phyloP scores from a whole-genome alignment of 2,888 invertebrate species.

The Conops quadrifasciatus region DNA sequence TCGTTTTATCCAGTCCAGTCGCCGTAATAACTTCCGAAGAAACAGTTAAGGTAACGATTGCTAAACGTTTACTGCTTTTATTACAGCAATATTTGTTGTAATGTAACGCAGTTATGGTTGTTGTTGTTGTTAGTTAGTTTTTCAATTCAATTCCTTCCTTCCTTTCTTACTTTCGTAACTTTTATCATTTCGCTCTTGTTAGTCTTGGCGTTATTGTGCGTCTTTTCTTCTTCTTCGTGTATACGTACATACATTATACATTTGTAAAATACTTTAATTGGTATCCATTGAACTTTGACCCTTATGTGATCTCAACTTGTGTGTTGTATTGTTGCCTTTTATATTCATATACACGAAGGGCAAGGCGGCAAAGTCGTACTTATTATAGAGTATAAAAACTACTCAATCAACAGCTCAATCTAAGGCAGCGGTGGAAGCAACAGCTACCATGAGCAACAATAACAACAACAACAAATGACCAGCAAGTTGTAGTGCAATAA shows the following conservation, averaged over 20 bases:
- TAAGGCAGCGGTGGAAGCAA: neutral
- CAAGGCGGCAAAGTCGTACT: neutral
- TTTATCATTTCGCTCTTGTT: neutral
- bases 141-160: neutral
- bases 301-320: slow-evolving; percentile 41
- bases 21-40: too few species aligned
- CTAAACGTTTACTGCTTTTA: too few species aligned
- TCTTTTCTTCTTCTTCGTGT: neutral
- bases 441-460: neutral
- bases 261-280: slow-evolving; percentile 51
- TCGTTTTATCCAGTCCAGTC: neutral
- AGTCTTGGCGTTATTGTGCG: neutral
- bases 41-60: too few species aligned
- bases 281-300: slow-evolving; percentile 59
- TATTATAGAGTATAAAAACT: neutral
- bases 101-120: neutral
- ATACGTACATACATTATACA: slow-evolving; percentile 31
- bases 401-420: neutral
- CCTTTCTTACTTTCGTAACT: too few species aligned
- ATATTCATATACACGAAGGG: too few species aligned
- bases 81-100: too few species aligned
- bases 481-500: neutral
- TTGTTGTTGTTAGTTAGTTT: neutral
- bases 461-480: neutral
- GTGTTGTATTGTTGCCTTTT: neutral